Evolutionary conservation across 2,888 invertebrate species (phyloP).

Genomic region (Gnatocerus cornutus): DNA sequence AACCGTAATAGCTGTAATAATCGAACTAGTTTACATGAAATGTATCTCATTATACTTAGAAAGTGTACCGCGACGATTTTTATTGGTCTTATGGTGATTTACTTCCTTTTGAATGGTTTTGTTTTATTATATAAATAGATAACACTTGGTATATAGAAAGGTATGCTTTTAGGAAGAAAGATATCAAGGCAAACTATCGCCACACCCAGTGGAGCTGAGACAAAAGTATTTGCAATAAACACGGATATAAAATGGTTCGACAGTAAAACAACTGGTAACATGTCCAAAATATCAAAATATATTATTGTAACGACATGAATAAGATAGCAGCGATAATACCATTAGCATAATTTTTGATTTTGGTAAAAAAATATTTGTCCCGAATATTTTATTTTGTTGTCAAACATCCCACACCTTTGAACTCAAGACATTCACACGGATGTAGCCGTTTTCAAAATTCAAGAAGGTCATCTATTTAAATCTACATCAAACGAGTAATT

Average conservation of each 20-base stretch:
- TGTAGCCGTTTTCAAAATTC: neutral
- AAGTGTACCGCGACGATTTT: too few relatives aligned
- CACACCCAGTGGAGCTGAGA: constrained; percentile 21
- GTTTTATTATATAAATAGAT: neutral
- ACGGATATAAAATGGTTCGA: constrained; percentile 15
- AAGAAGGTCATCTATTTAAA: neutral
- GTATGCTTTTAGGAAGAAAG: constrained; percentile 4
- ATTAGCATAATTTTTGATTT: too few relatives aligned
- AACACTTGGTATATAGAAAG: neutral
- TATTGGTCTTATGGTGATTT: too few relatives aligned
- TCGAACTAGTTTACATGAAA: too few relatives aligned
- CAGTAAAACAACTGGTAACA: neutral
- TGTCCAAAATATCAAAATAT: too few relatives aligned
- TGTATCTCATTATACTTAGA: too few relatives aligned
- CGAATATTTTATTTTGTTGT: too few relatives aligned
- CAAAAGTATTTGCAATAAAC: constrained; percentile 1
- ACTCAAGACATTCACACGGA: constrained; percentile 4
- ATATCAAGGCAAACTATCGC: constrained; percentile 34
- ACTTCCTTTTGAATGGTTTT: neutral
- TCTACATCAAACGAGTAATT: neutral
- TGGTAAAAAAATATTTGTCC: too few relatives aligned
- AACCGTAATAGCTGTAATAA: neutral
- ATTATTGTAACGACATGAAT: too few relatives aligned
- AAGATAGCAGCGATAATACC: too few relatives aligned
- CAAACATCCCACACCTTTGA: neutral